Conservation (phyloP, 2,113 vertebrate genomes). For the Tyto alba region DNA sequence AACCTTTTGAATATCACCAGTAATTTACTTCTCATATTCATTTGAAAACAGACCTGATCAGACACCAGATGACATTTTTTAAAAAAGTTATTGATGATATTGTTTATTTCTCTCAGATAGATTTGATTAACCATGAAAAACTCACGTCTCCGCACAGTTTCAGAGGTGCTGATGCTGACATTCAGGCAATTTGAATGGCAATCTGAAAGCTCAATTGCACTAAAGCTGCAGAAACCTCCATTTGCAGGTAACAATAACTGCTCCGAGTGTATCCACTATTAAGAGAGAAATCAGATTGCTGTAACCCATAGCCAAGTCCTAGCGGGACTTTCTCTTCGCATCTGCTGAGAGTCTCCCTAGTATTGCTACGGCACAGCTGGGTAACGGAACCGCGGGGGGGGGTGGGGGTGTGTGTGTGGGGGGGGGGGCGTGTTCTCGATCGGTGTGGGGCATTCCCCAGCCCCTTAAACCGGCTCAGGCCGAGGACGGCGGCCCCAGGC, state of each 20-base stretch:
- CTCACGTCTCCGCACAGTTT: background rate
- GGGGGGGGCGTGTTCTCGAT: too few relatives aligned
- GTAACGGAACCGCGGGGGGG: accelerated
- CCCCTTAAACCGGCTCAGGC: accelerated
- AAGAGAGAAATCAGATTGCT: background rate
- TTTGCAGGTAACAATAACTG: too few relatives aligned
- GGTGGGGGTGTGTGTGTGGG: accelerated
- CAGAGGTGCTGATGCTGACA: background rate
- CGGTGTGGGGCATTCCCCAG: too few relatives aligned
- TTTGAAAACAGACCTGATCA: background rate
- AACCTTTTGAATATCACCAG: background rate
- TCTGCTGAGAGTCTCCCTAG: accelerated
- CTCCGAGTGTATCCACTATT: accelerated
- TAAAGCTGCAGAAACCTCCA: accelerated
- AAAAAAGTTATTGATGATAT: too few relatives aligned
- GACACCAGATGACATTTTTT: background rate
- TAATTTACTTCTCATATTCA: background rate
- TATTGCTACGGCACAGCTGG: accelerated
- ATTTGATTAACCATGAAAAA: background rate
- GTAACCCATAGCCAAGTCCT: accelerated
- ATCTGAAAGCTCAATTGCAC: background rate
- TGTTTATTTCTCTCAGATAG: background rate
- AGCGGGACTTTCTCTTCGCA: accelerated
- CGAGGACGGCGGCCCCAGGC: background rate
- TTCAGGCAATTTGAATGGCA: background rate